A percentile compares a stretch with the other conserved stretches of the same genome.
Conservation (phyloP, 2,888 invertebrate species). For the Strigamia maritima region DNA sequence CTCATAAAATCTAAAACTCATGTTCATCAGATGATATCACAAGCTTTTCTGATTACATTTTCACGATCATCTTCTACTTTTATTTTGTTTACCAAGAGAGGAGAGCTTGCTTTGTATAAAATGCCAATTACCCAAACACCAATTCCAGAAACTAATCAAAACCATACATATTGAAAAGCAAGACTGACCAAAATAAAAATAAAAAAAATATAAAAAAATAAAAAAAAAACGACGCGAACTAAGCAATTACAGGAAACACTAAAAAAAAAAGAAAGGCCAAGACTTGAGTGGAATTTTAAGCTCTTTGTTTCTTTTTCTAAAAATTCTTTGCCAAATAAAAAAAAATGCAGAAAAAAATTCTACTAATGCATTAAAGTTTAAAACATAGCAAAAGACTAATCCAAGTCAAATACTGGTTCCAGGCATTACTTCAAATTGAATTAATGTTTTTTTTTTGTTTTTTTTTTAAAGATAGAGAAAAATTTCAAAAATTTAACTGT, state of each 20-base stretch:
- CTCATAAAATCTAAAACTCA: slow-evolving; percentile 11
- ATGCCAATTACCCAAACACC: slow-evolving; percentile 3
- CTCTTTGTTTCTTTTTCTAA: slow-evolving; percentile 12
- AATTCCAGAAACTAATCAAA: slow-evolving; percentile 11
- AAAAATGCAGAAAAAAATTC: neutral
- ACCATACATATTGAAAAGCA: slow-evolving; percentile 2
- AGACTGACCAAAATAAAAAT: neutral
- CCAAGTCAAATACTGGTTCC: neutral
- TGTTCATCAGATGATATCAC: slow-evolving; percentile 13
- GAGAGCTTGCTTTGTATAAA: neutral
- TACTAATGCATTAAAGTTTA: slow-evolving; percentile 17
- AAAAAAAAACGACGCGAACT: neutral
- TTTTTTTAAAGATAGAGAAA: neutral
- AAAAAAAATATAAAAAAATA: neutral
- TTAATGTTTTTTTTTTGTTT: neutral
- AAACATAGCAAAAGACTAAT: neutral
- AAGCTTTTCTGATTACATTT: slow-evolving; percentile 18
- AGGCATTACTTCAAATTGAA: neutral
- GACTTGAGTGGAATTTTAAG: slow-evolving; percentile 20
- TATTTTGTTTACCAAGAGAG: neutral
- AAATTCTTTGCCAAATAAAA: neutral
- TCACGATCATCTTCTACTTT: neutral
- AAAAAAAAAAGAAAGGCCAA: neutral
- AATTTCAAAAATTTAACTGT: neutral
- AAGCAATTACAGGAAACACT: slow-evolving; percentile 22